These are phyloP conservation scores for Micrasema longulum DNA, from an alignment of 1,140 invertebrate species.

Conservation along the genomic window DNA sequence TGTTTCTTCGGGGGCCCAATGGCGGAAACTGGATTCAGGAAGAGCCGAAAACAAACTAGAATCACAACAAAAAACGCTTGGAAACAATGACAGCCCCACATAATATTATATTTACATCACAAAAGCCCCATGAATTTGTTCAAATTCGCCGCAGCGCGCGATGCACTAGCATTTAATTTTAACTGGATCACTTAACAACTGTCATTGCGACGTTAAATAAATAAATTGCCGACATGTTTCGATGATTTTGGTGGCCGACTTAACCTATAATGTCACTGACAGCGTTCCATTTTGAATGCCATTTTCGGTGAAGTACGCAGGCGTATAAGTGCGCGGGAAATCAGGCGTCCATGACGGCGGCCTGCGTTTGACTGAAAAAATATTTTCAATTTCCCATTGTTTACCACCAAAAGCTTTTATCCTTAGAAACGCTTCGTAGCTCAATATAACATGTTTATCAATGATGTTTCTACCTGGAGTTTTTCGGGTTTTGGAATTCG, in stretches of 20 bases:
- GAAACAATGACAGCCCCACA: slow-evolving; percentile 35
- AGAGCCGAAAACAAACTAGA: slow-evolving; percentile 16
- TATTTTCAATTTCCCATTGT: background rate
- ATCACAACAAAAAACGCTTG: slow-evolving; percentile 28
- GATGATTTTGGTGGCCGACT: background rate
- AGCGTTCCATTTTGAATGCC: slow-evolving; percentile 21
- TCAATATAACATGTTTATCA: too few relatives aligned
- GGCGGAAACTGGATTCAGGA: slow-evolving; percentile 23
- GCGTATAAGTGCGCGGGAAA: slow-evolving; percentile 22
- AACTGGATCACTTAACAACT: background rate
- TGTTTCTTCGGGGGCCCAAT: slow-evolving; percentile 2
- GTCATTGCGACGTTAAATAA: background rate
- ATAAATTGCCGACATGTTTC: background rate
- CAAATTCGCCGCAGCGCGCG: background rate
- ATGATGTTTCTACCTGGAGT: too few relatives aligned
- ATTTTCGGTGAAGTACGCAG: background rate
- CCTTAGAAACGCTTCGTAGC: too few relatives aligned
- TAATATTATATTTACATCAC: slow-evolving; percentile 39
- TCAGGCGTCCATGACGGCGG: slow-evolving; percentile 2
- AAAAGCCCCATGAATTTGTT: slow-evolving; percentile 14
- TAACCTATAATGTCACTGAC: slow-evolving; percentile 41
- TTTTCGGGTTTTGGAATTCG: too few relatives aligned
- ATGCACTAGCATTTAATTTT: background rate
- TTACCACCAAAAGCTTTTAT: slow-evolving; percentile 22
- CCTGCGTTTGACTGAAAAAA: slow-evolving; percentile 9